Conservation (phyloP, 2,888 invertebrate genomes). For the Furcula furcula region DNA sequence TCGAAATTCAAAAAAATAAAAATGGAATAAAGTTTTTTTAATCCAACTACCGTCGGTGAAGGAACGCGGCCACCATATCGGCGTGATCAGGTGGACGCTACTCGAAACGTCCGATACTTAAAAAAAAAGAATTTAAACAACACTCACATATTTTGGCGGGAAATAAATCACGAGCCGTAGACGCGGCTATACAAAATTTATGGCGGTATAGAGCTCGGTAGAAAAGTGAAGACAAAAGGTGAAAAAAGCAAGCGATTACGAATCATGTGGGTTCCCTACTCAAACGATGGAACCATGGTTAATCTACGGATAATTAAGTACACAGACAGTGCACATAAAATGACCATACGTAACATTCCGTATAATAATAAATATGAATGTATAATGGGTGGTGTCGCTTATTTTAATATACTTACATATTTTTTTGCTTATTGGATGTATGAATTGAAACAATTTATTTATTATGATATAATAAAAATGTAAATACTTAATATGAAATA, state of each 20-base stretch:
- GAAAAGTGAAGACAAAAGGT: slow-evolving; percentile 54
- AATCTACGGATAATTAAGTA: too few species aligned
- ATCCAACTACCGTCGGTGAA: slow-evolving; percentile 73
- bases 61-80: slow-evolving; percentile 73
- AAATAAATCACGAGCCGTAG: slow-evolving; percentile 76
- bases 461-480: too few species aligned
- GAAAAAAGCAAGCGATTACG: slow-evolving; percentile 31
- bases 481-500: too few species aligned
- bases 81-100: slow-evolving; percentile 73
- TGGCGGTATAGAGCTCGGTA: slow-evolving; percentile 61
- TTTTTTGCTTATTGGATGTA: too few species aligned
- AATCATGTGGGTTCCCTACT: slow-evolving; percentile 24
- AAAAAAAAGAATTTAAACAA: slow-evolving; percentile 52
- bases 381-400: too few species aligned
- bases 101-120: slow-evolving; percentile 72
- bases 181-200: slow-evolving; percentile 75
- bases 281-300: too few species aligned
- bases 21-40: slow-evolving; percentile 53
- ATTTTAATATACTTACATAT: too few species aligned
- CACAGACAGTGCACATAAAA: too few species aligned
- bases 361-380: too few species aligned
- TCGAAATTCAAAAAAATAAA: slow-evolving; percentile 52
- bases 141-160: slow-evolving; percentile 78
- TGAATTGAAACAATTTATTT: too few species aligned
- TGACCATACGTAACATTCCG: too few species aligned